Evolutionary conservation across 2,797 vertebrate species (phyloP), one percentile per base, ranked within the genome.

Genomic region (Microhierax caerulescens): DNA sequence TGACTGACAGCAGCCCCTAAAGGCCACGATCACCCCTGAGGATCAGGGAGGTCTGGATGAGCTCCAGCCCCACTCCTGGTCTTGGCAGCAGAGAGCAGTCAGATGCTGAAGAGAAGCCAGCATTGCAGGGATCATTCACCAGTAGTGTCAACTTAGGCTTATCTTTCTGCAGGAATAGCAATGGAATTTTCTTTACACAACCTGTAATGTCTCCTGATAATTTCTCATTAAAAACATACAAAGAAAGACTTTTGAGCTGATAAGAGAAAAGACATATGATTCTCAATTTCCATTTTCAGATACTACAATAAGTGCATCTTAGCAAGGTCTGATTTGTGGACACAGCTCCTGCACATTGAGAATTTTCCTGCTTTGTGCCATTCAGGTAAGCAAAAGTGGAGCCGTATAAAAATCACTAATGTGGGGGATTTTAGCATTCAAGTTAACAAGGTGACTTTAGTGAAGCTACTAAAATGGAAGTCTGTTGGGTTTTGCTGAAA

Each of bases 1-100:
- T 51, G 70, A 73, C 85, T 92, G 93, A 87, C 94, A 96, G 90
- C 86, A 91, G 81, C 16, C 81, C 84, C 90, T 67, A 12, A 85
- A 80, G 88, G 81, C 86, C 78, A 37, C 59, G 47, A 69, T 18
- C 9, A 5, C 10, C 57, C 80, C 75, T 72, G 54, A 80, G 90
- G 68, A 90, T 48, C 30, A 34, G 45, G 47, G 30, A 85, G 61
- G 24, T 65, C 56, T 85, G 91, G 86, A 89, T 50, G 60, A 93
- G 68, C 69, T 93, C 86, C 86, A 89, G 68, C 30, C 53, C 54
- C n/a, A 32, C 32, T 68, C 19, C 48, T 48, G 36, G 41, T 68
- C 53, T 50, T 43, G 39, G 90, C 76, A 79, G 73, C 50, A 60
- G 45, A 48, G 30, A 76, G 47, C 45, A 60, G 72, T 47, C 30